These are phyloP conservation scores for Bubo bubo DNA, from an alignment of 2,113 vertebrate genomes.

Conservation along the genomic window DNA sequence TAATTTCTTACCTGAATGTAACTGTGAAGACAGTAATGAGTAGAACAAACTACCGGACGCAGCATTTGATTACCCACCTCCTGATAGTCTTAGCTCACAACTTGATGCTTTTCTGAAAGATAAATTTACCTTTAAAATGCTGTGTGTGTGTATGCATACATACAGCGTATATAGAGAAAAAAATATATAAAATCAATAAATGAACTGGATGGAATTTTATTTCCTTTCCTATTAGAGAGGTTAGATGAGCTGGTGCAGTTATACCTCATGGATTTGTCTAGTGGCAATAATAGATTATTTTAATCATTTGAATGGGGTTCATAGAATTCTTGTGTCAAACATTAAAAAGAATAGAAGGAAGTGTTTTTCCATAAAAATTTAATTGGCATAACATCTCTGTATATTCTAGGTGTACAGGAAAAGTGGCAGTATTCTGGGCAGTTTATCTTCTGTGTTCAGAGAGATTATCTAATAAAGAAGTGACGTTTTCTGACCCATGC, in stretches of 20 bases:
- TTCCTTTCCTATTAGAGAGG: neutral
- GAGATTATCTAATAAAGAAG: neutral
- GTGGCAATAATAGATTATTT: neutral
- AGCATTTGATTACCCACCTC: neutral
- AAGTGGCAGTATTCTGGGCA: neutral
- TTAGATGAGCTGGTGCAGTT: neutral
- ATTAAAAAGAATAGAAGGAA: neutral
- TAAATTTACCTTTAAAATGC: neutral
- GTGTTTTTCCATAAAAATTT: neutral
- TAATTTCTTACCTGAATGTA: neutral
- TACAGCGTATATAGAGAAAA: neutral
- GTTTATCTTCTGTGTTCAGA: neutral
- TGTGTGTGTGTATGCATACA: neutral
- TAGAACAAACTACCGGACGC: neutral
- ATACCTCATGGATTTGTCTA: neutral
- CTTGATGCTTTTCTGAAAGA: neutral
- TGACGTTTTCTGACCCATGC: rapidly evolving
- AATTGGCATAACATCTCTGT: neutral
- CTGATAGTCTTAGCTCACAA: neutral
- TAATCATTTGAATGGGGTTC: neutral
- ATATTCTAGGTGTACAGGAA: neutral
- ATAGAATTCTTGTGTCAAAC: neutral
- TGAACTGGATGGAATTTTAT: neutral
- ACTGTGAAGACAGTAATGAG: neutral
- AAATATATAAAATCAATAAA: neutral